A percentile compares a stretch with the other conserved stretches of the same genome.
Evolutionary conservation across 2,113 vertebrate genomes (phyloP).

Genomic region (Heterotis niloticus): DNA sequence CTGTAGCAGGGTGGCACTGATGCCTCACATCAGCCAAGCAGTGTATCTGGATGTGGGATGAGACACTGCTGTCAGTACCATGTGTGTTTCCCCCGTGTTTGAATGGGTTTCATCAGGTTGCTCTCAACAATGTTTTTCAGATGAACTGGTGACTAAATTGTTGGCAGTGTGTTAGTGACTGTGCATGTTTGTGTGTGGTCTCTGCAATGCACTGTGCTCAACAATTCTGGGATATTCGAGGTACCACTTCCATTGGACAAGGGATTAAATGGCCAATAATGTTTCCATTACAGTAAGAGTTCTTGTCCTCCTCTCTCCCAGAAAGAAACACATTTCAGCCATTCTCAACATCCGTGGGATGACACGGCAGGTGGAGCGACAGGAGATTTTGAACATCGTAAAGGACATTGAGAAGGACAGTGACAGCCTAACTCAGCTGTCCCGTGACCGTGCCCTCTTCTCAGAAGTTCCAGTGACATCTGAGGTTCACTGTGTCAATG

Average conservation of each 20-base stretch:
- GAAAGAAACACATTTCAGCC: conserved; percentile 79
- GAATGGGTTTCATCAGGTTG: too few relatives aligned
- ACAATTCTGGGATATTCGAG: too few relatives aligned
- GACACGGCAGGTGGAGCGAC: conserved; percentile 63
- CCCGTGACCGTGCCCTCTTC: conserved; percentile 71
- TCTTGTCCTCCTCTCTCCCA: conserved; percentile 36
- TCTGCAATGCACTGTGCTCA: too few relatives aligned
- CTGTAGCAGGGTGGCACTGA: too few relatives aligned
- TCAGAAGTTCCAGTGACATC: conserved; percentile 70
- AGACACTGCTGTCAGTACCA: too few relatives aligned
- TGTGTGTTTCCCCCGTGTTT: too few relatives aligned
- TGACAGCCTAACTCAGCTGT: conserved; percentile 31
- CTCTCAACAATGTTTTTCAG: too few relatives aligned
- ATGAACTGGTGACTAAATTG: too few relatives aligned
- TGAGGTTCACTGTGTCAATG: conserved; percentile 71
- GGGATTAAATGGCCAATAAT: too few relatives aligned
- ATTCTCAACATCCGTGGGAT: conserved; percentile 78
- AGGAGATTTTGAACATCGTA: conserved; percentile 79
- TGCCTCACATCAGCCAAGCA: too few relatives aligned
- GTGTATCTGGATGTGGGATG: too few relatives aligned
- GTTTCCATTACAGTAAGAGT: not conserved
- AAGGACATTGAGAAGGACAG: conserved; percentile 68
- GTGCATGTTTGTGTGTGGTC: not conserved
- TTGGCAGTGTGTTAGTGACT: not conserved
- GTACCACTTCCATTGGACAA: too few relatives aligned